phyloP scores from a whole-genome alignment of 2,888 invertebrate genomes.

The Didymodactylos carnosus region DNA sequence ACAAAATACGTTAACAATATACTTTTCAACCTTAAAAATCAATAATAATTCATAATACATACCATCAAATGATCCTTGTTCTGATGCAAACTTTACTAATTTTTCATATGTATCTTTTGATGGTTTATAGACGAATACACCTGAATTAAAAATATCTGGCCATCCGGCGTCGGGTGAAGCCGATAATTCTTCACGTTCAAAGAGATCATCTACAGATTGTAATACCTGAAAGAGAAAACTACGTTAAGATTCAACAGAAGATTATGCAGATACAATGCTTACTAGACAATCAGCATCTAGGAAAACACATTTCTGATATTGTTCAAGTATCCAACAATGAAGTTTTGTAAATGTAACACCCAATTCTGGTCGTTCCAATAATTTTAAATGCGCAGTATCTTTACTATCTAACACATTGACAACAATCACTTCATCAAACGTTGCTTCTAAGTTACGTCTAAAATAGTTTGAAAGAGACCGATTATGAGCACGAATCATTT shows the following conservation, averaged over 20 bases:
- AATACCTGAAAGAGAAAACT: no score
- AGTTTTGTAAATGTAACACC: constrained; percentile 95
- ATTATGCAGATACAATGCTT: no score
- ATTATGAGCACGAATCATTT: no score
- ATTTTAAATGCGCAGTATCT: constrained; percentile 67
- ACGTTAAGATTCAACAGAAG: no score
- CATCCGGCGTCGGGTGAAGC: constrained; percentile 86
- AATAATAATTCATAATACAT: no score
- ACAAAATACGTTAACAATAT: no score
- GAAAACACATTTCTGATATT: constrained; percentile 90
- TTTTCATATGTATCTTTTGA: constrained; percentile 65
- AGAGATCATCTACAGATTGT: constrained; percentile 84
- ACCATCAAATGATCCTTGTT: constrained; percentile 88
- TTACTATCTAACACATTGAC: constrained; percentile 88
- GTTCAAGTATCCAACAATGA: constrained; percentile 89
- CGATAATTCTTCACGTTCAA: constrained; percentile 80
- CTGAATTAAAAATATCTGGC: constrained; percentile 98
- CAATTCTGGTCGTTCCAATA: constrained; percentile 77
- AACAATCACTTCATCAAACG: constrained; percentile 62
- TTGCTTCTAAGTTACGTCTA: constrained; percentile 56
- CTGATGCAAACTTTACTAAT: constrained; percentile 60
- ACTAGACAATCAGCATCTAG: constrained; percentile 65
- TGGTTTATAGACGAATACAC: constrained; percentile 83
- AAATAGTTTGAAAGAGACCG: no score
- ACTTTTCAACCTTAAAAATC: no score